These are phyloP conservation scores for Drosophila anomalata DNA, from an alignment of 2,888 invertebrate genomes.

Conservation along the genomic window DNA sequence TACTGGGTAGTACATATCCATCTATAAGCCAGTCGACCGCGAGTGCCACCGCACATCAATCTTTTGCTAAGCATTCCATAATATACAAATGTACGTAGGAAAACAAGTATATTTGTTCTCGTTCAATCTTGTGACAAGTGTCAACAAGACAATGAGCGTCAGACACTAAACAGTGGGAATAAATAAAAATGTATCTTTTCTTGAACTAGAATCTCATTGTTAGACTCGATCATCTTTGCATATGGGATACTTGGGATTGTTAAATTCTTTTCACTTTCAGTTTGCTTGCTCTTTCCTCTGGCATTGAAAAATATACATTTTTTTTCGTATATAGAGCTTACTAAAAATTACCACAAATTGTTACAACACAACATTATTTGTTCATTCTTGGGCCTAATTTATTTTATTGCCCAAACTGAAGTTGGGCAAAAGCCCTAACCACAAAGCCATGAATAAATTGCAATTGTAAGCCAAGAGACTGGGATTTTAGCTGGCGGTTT, in stretches of 20 bases:
- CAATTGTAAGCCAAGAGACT: slow-evolving; percentile 55
- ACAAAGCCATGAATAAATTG: slow-evolving; percentile 57
- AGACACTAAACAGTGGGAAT: slow-evolving; percentile 29
- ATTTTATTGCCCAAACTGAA: slow-evolving; percentile 44
- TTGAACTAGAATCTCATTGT: slow-evolving; percentile 40
- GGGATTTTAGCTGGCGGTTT: slow-evolving; percentile 19
- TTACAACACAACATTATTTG: slow-evolving; percentile 36
- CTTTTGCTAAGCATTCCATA: slow-evolving; percentile 49
- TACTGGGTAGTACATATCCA: slow-evolving; percentile 24
- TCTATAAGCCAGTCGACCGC: slow-evolving; percentile 43
- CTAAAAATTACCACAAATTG: slow-evolving; percentile 7
- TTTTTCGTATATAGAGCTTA: not conserved
- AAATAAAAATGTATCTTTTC: slow-evolving; percentile 38
- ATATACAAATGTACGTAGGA: slow-evolving; percentile 35
- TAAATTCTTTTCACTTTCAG: slow-evolving; percentile 33
- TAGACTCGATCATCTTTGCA: slow-evolving; percentile 16
- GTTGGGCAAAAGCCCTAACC: slow-evolving; percentile 25
- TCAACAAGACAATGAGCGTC: slow-evolving; percentile 44
- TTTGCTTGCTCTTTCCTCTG: slow-evolving; percentile 17
- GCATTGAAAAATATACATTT: slow-evolving; percentile 53
- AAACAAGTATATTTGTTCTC: slow-evolving; percentile 37
- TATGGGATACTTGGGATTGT: no score
- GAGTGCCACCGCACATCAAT: slow-evolving; percentile 63
- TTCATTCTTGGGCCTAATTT: slow-evolving; percentile 49
- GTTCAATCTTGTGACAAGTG: slow-evolving; percentile 61